A percentile compares a stretch with the other conserved stretches of the same genome.
phyloP scores from a whole-genome alignment of 2,797 vertebrate species.

The Meriones psammophilus region DNA sequence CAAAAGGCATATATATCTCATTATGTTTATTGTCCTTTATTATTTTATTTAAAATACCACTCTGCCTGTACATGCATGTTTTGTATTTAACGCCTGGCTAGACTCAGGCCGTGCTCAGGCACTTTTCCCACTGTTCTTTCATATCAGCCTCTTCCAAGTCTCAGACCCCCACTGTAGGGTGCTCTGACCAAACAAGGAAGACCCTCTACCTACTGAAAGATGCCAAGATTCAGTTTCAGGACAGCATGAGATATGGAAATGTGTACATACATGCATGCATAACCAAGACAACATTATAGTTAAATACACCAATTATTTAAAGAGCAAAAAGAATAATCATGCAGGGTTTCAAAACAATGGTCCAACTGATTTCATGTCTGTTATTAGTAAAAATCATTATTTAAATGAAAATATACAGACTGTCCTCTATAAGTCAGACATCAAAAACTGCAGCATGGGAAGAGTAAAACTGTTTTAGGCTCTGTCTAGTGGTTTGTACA shows the following conservation, averaged over 20 bases:
- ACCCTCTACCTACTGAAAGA: constrained; percentile 26
- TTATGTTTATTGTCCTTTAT: constrained; percentile 18
- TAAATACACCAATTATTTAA: background rate
- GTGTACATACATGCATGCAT: background rate
- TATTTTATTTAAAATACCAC: constrained; percentile 51
- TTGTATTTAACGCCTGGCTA: constrained; percentile 32
- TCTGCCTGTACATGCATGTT: background rate
- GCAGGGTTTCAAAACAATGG: background rate
- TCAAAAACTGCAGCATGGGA: constrained; percentile 31
- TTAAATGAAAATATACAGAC: constrained; percentile 45
- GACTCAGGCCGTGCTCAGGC: background rate
- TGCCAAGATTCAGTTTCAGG: background rate
- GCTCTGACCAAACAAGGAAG: constrained; percentile 36
- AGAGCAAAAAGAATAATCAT: background rate
- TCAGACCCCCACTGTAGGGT: background rate
- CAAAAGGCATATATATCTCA: background rate
- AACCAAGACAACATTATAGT: background rate
- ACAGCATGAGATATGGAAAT: constrained; percentile 25
- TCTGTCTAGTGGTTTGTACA: no score
- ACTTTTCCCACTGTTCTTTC: constrained; percentile 7
- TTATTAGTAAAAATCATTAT: constrained; percentile 40
- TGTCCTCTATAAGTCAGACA: constrained; percentile 46
- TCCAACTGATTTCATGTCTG: background rate
- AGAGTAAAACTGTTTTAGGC: constrained; percentile 35
- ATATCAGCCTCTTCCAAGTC: background rate